Conservation (phyloP, 1,140 invertebrate genomes). For the Drosophila micromelanica region DNA sequence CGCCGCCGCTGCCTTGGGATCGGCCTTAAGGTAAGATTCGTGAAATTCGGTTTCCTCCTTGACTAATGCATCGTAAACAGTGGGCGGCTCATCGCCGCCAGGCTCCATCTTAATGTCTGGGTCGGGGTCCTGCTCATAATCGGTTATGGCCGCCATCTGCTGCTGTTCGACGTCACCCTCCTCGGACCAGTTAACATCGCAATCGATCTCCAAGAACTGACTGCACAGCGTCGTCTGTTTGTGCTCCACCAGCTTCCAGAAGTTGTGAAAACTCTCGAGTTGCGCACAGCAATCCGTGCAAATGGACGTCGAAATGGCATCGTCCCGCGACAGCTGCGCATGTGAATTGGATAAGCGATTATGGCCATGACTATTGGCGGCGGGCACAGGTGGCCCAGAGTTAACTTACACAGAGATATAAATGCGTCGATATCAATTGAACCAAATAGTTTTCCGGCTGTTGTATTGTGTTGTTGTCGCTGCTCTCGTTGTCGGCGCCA, state of each 20-base stretch:
- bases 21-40: conserved; percentile 35
- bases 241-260: conserved; percentile 71
- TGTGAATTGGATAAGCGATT: background rate
- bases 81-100: background rate
- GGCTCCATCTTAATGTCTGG: conserved; percentile 25
- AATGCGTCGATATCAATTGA: conserved; percentile 77
- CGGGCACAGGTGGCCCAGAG: background rate
- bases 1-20: conserved; percentile 34
- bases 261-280: conserved; percentile 74
- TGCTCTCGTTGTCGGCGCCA: conserved; percentile 28
- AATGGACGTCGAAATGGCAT: conserved; percentile 73
- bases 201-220: conserved; percentile 73
- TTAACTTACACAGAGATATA: conserved; percentile 76
- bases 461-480: conserved; percentile 45
- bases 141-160: conserved; percentile 17
- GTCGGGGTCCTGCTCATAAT: conserved; percentile 39
- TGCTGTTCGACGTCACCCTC: conserved; percentile 47
- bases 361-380: background rate
- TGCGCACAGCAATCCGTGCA: conserved; percentile 67
- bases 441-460: conserved; percentile 74
- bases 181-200: conserved; percentile 74
- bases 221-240: conserved; percentile 76
- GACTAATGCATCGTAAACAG: conserved; percentile 24
- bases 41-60: conserved; percentile 45
- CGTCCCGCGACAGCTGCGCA: conserved; percentile 66